Conservation (phyloP, 2,797 vertebrate species). For the Cottoperca gobio region DNA sequence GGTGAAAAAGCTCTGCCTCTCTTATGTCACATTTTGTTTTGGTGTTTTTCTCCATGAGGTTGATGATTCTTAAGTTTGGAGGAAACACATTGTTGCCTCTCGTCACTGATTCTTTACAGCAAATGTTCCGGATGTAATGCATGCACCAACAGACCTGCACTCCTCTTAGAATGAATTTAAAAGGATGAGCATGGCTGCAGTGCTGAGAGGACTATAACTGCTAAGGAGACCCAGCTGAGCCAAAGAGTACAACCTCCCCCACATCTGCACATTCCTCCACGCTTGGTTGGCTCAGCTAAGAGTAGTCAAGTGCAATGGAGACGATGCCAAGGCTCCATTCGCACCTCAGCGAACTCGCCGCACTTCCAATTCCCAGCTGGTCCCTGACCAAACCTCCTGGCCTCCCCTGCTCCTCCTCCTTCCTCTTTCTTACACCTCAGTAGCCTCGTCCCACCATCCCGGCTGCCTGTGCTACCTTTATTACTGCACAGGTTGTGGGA, state of each 20-base stretch:
- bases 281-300: constrained; percentile 73
- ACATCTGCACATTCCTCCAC: constrained; percentile 58
- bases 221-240: constrained; percentile 53
- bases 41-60: neutral
- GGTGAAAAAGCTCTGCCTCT: too few relatives aligned
- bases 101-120: neutral
- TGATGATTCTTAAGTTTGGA: neutral
- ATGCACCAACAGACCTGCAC: neutral
- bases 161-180: constrained; percentile 20
- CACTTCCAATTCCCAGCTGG: constrained; percentile 71
- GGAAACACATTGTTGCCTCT: neutral
- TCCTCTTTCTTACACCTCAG: constrained; percentile 55
- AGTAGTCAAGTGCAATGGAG: constrained; percentile 79
- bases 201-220: constrained; percentile 26
- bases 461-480: constrained; percentile 46
- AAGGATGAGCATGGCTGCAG: constrained; percentile 10
- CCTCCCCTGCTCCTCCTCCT: constrained; percentile 40
- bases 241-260: constrained; percentile 37
- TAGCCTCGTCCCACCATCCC: constrained; percentile 28
- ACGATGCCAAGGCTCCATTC: constrained; percentile 67
- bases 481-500: constrained; percentile 50
- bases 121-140: constrained; percentile 8
- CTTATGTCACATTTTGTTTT: neutral
- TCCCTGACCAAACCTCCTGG: constrained; percentile 33
- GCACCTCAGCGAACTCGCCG: constrained; percentile 56